Conservation (phyloP, 2,888 invertebrate genomes). For the Pyrrhosoma nymphula region DNA sequence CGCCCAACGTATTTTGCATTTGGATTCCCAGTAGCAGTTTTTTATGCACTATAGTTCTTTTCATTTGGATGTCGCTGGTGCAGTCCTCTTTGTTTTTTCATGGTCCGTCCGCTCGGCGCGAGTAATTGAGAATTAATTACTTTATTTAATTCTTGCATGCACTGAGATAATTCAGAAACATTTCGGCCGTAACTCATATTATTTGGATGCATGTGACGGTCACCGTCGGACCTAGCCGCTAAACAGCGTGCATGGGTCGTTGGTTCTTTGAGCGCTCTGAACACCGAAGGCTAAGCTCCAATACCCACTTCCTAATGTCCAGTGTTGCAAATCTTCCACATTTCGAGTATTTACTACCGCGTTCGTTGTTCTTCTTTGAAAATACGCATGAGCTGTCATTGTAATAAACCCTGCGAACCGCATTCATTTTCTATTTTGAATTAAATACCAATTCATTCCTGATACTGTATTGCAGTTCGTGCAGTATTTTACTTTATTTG, state of each 20-base stretch:
- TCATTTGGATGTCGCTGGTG: background rate
- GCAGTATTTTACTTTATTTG: too few relatives aligned
- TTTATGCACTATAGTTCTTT: background rate
- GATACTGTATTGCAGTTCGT: too few relatives aligned
- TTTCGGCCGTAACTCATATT: background rate
- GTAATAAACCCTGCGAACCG: background rate
- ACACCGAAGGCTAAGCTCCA: background rate
- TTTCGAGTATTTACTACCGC: background rate
- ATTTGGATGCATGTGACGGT: background rate
- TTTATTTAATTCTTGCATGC: background rate
- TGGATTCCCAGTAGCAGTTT: background rate
- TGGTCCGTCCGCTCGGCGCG: background rate
- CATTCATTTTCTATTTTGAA: background rate
- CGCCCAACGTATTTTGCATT: background rate
- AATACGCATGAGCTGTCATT: background rate
- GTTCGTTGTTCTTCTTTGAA: background rate
- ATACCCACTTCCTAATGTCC: background rate
- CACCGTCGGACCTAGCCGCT: background rate
- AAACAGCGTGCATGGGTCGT: background rate
- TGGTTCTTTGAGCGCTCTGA: background rate
- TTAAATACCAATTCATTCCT: background rate
- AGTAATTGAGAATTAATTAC: constrained; percentile 15
- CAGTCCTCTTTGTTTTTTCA: background rate
- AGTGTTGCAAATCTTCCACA: background rate
- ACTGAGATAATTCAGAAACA: background rate